Evolutionary conservation across 2,113 vertebrate genomes (phyloP).

Genomic region (Hippocampus mohnikei): DNA sequence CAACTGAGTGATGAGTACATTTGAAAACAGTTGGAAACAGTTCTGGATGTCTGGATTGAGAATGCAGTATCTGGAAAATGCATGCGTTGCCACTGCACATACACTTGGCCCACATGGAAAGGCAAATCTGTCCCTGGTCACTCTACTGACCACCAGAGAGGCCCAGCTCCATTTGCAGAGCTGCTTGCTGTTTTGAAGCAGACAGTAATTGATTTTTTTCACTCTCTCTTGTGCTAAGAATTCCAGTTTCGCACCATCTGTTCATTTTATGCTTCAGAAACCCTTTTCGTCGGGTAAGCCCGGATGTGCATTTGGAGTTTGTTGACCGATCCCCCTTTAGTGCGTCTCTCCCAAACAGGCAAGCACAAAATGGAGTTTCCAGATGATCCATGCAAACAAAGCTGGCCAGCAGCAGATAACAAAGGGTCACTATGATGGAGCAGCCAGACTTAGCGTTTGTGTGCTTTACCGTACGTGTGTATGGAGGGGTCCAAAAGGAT

Average conservation of each 20-base stretch:
- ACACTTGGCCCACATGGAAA: constrained; percentile 9
- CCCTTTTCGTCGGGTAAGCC: constrained; percentile 20
- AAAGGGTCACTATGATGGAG: constrained; percentile 54
- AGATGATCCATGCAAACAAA: constrained; percentile 61
- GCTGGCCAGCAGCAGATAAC: constrained; percentile 61
- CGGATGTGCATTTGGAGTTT: constrained; percentile 45
- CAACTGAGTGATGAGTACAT: background rate
- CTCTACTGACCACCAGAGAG: constrained; percentile 16
- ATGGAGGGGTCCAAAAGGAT: constrained; percentile 54
- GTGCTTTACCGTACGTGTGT: constrained; percentile 33
- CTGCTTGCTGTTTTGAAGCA: constrained; percentile 48
- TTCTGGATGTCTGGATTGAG: background rate
- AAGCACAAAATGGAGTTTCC: constrained; percentile 49
- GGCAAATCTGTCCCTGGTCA: constrained; percentile 18
- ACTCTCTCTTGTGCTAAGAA: constrained; percentile 28
- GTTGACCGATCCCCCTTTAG: constrained; percentile 38
- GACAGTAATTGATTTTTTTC: constrained; percentile 49
- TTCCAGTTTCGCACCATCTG: constrained; percentile 46
- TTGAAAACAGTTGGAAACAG: background rate
- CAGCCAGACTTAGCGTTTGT: constrained; percentile 18
- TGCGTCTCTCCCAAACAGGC: constrained; percentile 32
- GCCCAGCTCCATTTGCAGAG: constrained; percentile 28
- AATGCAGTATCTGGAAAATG: background rate
- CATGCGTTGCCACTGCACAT: constrained; percentile 4
- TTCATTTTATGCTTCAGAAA: constrained; percentile 49